Conservation (phyloP, 2,113 vertebrate genomes). For the Oreocharis arfaki region DNA sequence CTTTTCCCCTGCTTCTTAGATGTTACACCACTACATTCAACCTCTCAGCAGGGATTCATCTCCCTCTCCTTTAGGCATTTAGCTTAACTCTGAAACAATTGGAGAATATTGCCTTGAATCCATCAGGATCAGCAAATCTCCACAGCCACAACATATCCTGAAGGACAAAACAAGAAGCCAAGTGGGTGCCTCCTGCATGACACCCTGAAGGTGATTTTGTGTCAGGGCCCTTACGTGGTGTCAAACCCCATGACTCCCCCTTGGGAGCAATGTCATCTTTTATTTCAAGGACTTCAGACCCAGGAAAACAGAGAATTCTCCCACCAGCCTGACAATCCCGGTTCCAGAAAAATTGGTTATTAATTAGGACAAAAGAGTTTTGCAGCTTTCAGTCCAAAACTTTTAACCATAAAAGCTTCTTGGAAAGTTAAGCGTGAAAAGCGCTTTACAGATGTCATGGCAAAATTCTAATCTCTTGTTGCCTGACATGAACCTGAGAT, state of each 20-base stretch:
- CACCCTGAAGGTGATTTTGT: neutral
- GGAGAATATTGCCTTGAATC: neutral
- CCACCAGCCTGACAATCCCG: neutral
- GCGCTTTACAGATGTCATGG: neutral
- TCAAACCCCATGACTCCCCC: neutral
- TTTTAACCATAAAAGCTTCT: neutral
- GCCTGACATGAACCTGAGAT: neutral
- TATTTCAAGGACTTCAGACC: neutral
- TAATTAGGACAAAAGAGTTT: neutral
- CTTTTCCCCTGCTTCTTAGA: neutral
- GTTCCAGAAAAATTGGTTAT: neutral
- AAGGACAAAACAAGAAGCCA: neutral
- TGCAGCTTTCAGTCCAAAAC: neutral
- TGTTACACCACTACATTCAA: conserved; percentile 23
- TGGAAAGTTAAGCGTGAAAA: neutral
- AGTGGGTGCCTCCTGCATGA: neutral
- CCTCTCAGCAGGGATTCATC: conserved; percentile 17
- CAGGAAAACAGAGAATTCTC: neutral
- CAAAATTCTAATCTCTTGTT: neutral
- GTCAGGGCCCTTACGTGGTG: neutral
- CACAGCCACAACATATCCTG: neutral
- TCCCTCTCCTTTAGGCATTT: neutral
- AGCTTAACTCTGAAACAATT: neutral
- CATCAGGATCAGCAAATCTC: neutral
- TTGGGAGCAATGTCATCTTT: neutral